Evolutionary conservation across 2,113 vertebrate genomes (phyloP), one percentile per base, ranked within the genome.

Genomic region (Lagopus leucura): DNA sequence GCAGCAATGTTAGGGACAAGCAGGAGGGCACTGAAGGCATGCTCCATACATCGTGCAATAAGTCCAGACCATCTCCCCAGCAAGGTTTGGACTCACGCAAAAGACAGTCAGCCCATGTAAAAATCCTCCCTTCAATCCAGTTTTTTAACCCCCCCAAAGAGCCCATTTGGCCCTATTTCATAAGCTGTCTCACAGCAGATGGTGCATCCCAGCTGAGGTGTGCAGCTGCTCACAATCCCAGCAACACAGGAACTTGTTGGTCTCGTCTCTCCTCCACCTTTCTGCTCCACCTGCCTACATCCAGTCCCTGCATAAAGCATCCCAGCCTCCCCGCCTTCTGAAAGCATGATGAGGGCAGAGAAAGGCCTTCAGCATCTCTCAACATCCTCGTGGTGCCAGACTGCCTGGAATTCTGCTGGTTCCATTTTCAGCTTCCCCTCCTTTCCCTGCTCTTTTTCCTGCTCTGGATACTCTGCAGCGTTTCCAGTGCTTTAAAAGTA

Each of bases 231-330:
- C 2, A 0, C 42, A 75, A 52, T 47, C 43, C 47, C 2, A 3
- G 67, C 45, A 92, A 48, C 40, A 45, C 6, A 11, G n/a, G 82
- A 93, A 96, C 86, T 81, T 88, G 92, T 20, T 86, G 76, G 80
- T 84, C 91, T 73, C 0, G 4, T 80, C 88, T 63, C 7, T 0
- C 50, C 71, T 79, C 54, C 80, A 84, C 60, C 45, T 92, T 93
- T 89, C 89, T 92, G 89, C 61, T 90, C 65, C 1, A 22, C 73
- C 86, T 81, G 82, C 76, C 72, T 43, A 54, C 60, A 58, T 67
- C 38, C 4, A 2, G 15, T 73, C 25, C 66, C 18, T 9, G 71
- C 28, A 82, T 34, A n/a, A 94, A 42, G 11, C 64, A 66, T 16
- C 72, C 27, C 80, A 36, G 17, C 19, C 38, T 82, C 54, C 40